Percentiles rank a stretch among this genome's conserved stretches.
Conservation (phyloP, 1,140 invertebrate genomes). For the Euborellia annulipes region DNA sequence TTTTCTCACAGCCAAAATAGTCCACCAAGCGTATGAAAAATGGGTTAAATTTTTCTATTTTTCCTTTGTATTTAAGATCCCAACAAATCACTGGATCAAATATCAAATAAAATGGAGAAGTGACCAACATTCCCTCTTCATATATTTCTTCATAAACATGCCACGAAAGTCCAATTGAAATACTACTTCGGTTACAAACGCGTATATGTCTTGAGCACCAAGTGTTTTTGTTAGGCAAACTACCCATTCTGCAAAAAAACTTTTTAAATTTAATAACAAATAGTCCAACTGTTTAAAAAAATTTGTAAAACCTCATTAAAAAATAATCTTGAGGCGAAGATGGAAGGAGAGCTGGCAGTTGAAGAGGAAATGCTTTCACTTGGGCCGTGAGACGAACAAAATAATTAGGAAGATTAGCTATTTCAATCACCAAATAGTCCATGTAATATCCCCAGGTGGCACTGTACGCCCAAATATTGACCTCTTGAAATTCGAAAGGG, state of each 20-base stretch:
- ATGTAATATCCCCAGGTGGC: slow-evolving; percentile 28
- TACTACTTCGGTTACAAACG: slow-evolving; percentile 14
- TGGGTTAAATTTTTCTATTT: slow-evolving; percentile 1
- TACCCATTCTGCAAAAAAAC: slow-evolving; percentile 12
- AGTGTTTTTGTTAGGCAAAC: not conserved
- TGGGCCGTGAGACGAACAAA: slow-evolving; percentile 22
- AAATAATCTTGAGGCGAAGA: slow-evolving; percentile 16
- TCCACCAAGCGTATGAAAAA: not conserved
- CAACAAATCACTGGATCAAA: slow-evolving; percentile 3
- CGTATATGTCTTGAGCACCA: slow-evolving; percentile 5
- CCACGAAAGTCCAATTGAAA: slow-evolving; percentile 17
- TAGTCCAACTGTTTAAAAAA: too few species aligned
- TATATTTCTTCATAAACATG: slow-evolving; percentile 11
- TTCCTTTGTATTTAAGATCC: too few species aligned
- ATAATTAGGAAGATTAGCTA: slow-evolving; percentile 21
- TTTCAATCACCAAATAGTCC: slow-evolving; percentile 25
- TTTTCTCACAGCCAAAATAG: not conserved
- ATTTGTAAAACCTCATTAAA: slow-evolving; percentile 17
- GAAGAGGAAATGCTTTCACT: slow-evolving; percentile 23
- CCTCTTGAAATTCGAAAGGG: slow-evolving; percentile 9
- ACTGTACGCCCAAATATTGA: slow-evolving; percentile 25
- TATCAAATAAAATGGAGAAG: slow-evolving; percentile 15
- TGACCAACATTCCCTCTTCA: not conserved
- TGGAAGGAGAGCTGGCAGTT: slow-evolving; percentile 16
- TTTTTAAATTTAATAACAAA: not conserved